phyloP scores from a whole-genome alignment of 2,797 vertebrate genomes.

The Cyprinodon diabolis region DNA sequence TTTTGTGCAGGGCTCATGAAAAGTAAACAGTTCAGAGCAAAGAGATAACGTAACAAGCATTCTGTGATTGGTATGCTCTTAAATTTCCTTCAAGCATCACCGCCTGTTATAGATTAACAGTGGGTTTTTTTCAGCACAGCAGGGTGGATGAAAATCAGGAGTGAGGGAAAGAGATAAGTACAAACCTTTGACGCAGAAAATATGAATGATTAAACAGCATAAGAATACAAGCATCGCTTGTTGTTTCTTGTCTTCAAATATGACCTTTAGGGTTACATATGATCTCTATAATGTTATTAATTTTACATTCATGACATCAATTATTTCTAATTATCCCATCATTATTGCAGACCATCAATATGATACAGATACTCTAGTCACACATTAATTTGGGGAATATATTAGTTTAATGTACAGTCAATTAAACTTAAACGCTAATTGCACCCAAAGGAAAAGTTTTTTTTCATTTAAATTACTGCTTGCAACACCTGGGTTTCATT shows the following conservation, averaged over 20 bases:
- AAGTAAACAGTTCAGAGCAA: not conserved
- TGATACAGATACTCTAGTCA: slow-evolving; percentile 3
- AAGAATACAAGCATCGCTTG: slow-evolving; percentile 1
- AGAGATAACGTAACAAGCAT: slow-evolving; percentile 1
- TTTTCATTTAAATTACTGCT: slow-evolving; percentile 4
- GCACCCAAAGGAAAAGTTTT: slow-evolving; percentile 1
- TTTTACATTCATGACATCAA: not conserved
- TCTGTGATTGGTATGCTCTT: not conserved
- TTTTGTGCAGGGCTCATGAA: slow-evolving; percentile 13
- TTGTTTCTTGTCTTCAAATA: slow-evolving; percentile 17
- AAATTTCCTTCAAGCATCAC: not conserved
- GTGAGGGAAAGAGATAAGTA: not conserved
- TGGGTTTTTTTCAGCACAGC: not conserved
- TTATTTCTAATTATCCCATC: slow-evolving; percentile 9
- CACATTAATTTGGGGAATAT: not conserved
- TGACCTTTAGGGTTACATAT: not conserved
- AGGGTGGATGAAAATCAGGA: not conserved
- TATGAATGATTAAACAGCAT: slow-evolving; percentile 15
- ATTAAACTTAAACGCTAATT: not conserved
- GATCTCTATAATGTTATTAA: slow-evolving; percentile 7
- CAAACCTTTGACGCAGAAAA: not conserved
- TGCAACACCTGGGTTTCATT: not conserved
- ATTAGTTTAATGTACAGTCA: not conserved
- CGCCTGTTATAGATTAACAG: not conserved
- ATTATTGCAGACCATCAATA: slow-evolving; percentile 3